These are phyloP conservation scores for Hartigia nigra DNA, from an alignment of 2,888 invertebrate genomes.

Conservation along the genomic window DNA sequence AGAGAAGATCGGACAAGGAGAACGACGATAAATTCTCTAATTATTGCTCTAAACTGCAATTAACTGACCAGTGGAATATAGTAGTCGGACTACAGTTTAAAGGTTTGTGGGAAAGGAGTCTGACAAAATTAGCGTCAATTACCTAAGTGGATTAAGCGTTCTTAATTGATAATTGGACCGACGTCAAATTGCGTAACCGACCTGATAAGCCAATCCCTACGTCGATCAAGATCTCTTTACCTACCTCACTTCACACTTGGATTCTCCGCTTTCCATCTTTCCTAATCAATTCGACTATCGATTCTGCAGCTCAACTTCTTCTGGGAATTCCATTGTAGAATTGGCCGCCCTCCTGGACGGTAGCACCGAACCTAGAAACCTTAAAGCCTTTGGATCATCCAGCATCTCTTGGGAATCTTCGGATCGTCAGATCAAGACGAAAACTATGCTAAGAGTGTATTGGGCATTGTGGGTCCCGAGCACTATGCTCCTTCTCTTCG, in stretches of 20 bases:
- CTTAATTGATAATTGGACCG: conserved; percentile 13
- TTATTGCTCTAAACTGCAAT: conserved; percentile 60
- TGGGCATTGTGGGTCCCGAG: not conserved
- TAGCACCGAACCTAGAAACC: not conserved
- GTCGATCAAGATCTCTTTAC: not conserved
- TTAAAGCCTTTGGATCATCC: not conserved
- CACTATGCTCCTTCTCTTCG: not conserved
- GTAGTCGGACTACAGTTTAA: conserved; percentile 9
- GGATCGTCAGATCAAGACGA: not conserved
- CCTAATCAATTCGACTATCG: not conserved
- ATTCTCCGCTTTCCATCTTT: not conserved
- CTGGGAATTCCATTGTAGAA: not conserved
- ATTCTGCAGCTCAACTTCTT: not conserved
- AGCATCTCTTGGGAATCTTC: not conserved
- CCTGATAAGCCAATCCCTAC: not conserved
- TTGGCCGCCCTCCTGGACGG: not conserved
- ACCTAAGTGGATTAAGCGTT: conserved; percentile 50
- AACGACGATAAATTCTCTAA: conserved; percentile 57
- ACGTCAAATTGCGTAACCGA: conserved; percentile 6
- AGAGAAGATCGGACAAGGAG: conserved; percentile 35
- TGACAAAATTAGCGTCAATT: conserved; percentile 59
- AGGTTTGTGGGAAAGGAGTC: conserved; percentile 56
- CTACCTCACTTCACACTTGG: too few relatives aligned
- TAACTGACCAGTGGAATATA: conserved; percentile 41
- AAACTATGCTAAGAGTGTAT: not conserved